These are phyloP conservation scores for Notarius quadriscutis DNA, from an alignment of 2,113 vertebrate genomes.

Conservation along the genomic window DNA sequence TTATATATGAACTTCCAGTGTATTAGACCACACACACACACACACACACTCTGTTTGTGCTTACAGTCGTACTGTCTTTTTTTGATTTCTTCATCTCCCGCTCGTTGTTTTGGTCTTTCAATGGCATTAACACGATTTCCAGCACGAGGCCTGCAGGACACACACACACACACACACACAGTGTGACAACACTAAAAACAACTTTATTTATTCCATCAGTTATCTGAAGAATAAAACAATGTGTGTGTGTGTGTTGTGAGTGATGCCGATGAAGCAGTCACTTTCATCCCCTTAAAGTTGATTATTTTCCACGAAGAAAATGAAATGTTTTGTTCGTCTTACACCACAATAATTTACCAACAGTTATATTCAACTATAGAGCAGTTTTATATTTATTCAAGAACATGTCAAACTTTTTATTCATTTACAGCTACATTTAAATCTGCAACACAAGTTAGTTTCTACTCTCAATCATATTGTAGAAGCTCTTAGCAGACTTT, in stretches of 20 bases:
- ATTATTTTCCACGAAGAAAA: neutral
- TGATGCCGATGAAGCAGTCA: neutral
- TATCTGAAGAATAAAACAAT: neutral
- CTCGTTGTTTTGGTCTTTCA: slow-evolving; percentile 8
- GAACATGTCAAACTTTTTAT: neutral
- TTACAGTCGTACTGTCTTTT: slow-evolving; percentile 15
- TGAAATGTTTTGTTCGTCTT: neutral
- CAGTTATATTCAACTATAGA: neutral
- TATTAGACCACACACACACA: neutral
- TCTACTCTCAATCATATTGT: neutral
- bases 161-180: neutral
- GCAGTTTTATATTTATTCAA: neutral
- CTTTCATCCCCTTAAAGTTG: neutral
- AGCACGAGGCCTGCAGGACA: slow-evolving; percentile 24
- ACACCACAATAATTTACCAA: neutral
- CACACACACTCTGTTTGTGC: neutral
- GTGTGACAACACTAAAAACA: neutral
- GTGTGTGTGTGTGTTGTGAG: neutral
- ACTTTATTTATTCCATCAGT: neutral
- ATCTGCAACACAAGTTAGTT: neutral
- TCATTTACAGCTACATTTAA: neutral
- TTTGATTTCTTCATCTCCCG: neutral
- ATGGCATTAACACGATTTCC: slow-evolving; percentile 29
- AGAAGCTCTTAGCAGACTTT: neutral
- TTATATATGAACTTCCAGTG: neutral